These are phyloP conservation scores for Microtus pennsylvanicus DNA, from an alignment of 2,113 vertebrate genomes.

Conservation along the genomic window DNA sequence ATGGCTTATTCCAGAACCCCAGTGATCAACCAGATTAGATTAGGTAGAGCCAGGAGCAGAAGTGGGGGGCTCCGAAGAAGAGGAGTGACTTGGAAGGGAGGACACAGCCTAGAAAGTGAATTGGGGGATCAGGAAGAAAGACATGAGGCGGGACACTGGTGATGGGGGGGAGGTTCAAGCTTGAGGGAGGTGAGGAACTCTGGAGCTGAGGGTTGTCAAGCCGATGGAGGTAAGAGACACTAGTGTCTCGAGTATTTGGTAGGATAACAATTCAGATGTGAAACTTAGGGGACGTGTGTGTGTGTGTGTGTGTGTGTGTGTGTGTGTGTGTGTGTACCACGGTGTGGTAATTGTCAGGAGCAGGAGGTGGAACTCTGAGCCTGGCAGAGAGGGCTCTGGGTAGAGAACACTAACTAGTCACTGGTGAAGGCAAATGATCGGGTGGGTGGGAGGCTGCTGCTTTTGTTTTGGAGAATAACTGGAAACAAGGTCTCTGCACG, in stretches of 20 bases:
- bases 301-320: accelerated
- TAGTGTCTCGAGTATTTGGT: neutral
- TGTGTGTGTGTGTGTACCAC: neutral
- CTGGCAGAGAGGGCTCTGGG: neutral
- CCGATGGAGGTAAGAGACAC: neutral
- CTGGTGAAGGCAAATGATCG: no score
- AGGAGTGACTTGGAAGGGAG: neutral
- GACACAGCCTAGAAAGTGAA: neutral
- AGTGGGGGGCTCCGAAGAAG: neutral
- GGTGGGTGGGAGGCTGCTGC: neutral
- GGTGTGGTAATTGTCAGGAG: neutral
- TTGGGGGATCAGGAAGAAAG: neutral
- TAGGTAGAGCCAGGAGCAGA: neutral
- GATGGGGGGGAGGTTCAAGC: neutral
- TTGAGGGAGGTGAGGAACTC: neutral
- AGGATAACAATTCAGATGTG: neutral
- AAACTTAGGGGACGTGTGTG: neutral
- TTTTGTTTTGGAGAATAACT: neutral
- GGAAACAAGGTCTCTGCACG: neutral
- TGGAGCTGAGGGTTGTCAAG: neutral
- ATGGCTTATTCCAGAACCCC: neutral
- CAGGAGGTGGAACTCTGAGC: neutral
- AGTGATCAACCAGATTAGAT: neutral
- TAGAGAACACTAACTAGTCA: no score
- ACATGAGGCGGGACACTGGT: neutral